Conservation (phyloP, 2,888 invertebrate genomes). For the Sarcophaga caerulescens region DNA sequence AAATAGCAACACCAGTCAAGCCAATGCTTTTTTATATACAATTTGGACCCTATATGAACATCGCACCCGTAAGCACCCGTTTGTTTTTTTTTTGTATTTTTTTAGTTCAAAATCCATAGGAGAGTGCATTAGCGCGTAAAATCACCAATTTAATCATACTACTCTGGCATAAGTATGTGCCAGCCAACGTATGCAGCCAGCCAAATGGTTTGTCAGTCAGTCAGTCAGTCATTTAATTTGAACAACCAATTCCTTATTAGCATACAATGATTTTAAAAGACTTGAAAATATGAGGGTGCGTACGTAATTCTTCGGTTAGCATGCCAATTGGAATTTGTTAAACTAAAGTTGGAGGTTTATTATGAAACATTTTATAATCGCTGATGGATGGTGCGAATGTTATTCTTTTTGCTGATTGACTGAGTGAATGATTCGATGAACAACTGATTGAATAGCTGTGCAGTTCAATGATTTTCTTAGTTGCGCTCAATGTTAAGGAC, state of each 20-base stretch:
- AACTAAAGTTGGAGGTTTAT: slow-evolving; percentile 18
- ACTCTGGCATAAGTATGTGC: slow-evolving; percentile 13
- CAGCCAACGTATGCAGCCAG: neutral
- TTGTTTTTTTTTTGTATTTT: neutral
- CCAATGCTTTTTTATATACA: neutral
- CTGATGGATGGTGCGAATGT: slow-evolving; percentile 61
- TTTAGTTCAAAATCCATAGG: neutral
- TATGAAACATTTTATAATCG: slow-evolving; percentile 26
- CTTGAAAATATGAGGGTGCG: slow-evolving; percentile 59
- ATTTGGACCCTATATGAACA: neutral
- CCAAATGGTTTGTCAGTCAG: neutral
- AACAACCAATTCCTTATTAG: slow-evolving; percentile 68
- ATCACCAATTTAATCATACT: slow-evolving; percentile 64
- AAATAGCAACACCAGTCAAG: slow-evolving; percentile 28
- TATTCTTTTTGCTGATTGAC: slow-evolving; percentile 53
- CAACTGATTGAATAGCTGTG: neutral
- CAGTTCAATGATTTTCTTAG: slow-evolving; percentile 53
- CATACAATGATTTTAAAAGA: slow-evolving; percentile 50
- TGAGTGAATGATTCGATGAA: slow-evolving; percentile 6
- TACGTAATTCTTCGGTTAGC: slow-evolving; percentile 38
- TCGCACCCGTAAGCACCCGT: slow-evolving; percentile 3
- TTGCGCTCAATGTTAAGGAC: no score
- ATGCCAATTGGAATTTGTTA: slow-evolving; percentile 29
- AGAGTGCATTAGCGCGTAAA: slow-evolving; percentile 64
- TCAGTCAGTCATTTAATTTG: slow-evolving; percentile 62